Conservation (phyloP, 1,140 invertebrate species). For the Drosophila gunungcola region DNA sequence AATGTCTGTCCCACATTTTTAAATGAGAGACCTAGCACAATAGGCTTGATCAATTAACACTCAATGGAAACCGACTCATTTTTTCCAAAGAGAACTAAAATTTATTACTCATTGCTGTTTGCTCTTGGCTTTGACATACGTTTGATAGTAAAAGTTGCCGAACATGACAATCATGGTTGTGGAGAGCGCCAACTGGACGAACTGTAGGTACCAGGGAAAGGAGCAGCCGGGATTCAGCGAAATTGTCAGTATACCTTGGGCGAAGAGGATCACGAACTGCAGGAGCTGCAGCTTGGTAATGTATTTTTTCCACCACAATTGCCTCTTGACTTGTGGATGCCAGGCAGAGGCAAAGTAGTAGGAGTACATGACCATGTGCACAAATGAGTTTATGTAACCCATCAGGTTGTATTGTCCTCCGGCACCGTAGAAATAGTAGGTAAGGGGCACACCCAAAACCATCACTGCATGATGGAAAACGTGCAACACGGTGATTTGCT, state of each 20-base stretch:
- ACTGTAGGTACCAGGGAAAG: background rate
- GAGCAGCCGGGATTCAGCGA: conserved; percentile 87
- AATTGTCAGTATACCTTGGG: conserved; percentile 87
- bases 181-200: conserved; percentile 84
- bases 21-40: background rate
- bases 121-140: conserved; percentile 36
- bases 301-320: conserved; percentile 93
- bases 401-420: conserved; percentile 90
- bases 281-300: conserved; percentile 91
- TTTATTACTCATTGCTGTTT: conserved; percentile 22
- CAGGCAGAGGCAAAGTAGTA: conserved; percentile 90
- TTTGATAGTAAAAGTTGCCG: conserved; percentile 89
- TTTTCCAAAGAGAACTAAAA: background rate
- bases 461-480: conserved; percentile 91
- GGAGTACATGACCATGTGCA: conserved; percentile 92
- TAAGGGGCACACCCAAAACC: background rate
- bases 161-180: conserved; percentile 90
- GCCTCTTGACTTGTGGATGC: conserved; percentile 87
- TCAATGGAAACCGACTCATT: background rate
- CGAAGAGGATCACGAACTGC: conserved; percentile 90
- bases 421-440: conserved; percentile 44
- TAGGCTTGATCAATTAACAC: background rate
- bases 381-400: conserved; percentile 90
- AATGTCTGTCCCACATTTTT: conserved; percentile 17
- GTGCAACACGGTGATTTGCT: conserved; percentile 93